A percentile compares a stretch with the other conserved stretches of the same genome.
Conservation (phyloP, 2,113 vertebrate genomes). For the Oreochromis spilurus region DNA sequence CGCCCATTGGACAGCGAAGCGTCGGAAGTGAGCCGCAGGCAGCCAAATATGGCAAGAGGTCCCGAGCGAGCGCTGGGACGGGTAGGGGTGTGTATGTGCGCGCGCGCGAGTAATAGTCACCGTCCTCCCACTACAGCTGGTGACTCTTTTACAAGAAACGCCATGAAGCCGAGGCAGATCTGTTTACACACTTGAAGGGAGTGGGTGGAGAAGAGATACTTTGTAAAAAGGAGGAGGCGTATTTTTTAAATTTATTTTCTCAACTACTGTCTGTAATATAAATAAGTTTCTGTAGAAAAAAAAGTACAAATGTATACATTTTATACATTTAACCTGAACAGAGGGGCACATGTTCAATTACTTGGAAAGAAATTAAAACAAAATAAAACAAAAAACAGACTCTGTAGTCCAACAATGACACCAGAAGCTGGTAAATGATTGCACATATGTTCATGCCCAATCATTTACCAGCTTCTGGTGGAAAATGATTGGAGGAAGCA, state of each 20-base stretch:
- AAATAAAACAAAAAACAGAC: background rate
- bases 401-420: background rate
- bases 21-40: slow-evolving; percentile 51
- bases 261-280: background rate
- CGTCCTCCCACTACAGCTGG: slow-evolving; percentile 2
- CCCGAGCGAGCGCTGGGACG: background rate
- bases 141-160: background rate
- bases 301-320: background rate
- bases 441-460: background rate
- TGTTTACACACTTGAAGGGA: background rate
- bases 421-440: background rate
- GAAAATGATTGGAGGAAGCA: background rate
- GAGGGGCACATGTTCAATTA: background rate
- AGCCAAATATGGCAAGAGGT: slow-evolving; percentile 61
- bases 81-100: background rate
- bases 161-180: background rate
- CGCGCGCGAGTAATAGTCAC: slow-evolving; percentile 11
- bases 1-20: slow-evolving; percentile 48
- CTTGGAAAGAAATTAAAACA: background rate
- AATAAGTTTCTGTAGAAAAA: slow-evolving; percentile 5
- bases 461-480: background rate
- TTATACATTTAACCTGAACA: background rate
- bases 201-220: background rate
- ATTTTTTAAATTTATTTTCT: background rate
- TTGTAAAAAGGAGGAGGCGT: background rate